phyloP scores from a whole-genome alignment of 2,113 vertebrate genomes.

The Nesogale talazaci region DNA sequence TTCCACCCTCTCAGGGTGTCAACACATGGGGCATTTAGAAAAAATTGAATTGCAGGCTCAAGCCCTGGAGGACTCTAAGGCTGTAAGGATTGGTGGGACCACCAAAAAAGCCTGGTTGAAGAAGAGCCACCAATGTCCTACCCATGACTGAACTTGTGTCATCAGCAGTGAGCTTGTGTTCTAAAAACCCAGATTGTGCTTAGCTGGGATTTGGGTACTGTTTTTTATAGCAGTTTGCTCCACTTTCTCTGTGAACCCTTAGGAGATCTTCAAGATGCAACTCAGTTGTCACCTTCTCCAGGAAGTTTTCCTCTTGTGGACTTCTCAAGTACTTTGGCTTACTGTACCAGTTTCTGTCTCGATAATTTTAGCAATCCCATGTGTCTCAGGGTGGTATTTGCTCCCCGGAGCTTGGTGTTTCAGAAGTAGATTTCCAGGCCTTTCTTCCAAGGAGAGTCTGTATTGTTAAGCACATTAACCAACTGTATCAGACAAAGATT shows the following conservation, averaged over 20 bases:
- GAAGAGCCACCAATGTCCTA: background rate
- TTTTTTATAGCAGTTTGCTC: background rate
- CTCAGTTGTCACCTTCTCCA: background rate
- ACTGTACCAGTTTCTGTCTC: background rate
- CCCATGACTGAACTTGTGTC: too few species aligned
- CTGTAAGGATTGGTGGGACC: background rate
- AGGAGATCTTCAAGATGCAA: background rate
- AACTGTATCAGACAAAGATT: background rate
- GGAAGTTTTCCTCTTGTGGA: background rate
- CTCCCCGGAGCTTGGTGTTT: background rate
- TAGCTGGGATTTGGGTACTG: background rate
- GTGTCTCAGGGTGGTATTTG: background rate
- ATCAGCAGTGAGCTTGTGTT: background rate
- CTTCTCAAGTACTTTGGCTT: conserved; percentile 36
- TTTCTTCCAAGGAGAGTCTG: background rate
- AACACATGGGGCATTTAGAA: background rate
- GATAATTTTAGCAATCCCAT: background rate
- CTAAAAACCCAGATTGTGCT: background rate
- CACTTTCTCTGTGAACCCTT: background rate
- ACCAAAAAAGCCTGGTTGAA: conserved; percentile 22
- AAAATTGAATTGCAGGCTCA: background rate
- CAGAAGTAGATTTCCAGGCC: background rate
- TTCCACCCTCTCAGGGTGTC: background rate
- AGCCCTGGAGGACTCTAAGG: background rate
- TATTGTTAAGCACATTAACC: background rate